Percentiles rank a stretch among this genome's conserved stretches.
phyloP scores from a whole-genome alignment of 1,140 invertebrate genomes.

The Drosophila ohnishii region DNA sequence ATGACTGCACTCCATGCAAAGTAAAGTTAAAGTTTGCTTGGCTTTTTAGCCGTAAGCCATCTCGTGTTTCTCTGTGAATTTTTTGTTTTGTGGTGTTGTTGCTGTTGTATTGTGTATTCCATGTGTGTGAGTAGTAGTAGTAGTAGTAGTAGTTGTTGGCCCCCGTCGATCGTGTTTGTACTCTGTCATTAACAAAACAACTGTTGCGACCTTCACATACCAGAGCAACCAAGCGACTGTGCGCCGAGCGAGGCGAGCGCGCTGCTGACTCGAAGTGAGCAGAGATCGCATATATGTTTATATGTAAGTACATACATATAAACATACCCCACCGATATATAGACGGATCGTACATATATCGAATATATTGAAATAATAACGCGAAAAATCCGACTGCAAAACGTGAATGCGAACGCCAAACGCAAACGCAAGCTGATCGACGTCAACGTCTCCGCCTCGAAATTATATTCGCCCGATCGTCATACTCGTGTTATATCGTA shows the following conservation, averaged over 20 bases:
- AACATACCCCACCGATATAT: constrained; percentile 5
- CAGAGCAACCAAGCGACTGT: constrained; percentile 78
- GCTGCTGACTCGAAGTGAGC: constrained; percentile 6
- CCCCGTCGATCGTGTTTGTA: constrained; percentile 56
- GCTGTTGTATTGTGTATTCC: neutral
- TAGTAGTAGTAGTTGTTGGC: constrained; percentile 39
- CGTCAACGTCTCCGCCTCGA: constrained; percentile 66
- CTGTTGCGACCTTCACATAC: constrained; percentile 83
- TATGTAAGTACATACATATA: constrained; percentile 3
- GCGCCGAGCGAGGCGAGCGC: constrained; percentile 47
- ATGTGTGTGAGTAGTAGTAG: constrained; percentile 38
- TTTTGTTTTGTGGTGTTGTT: constrained; percentile 10
- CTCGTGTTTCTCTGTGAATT: constrained; percentile 32
- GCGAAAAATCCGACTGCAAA: constrained; percentile 74
- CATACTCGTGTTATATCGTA: constrained; percentile 44
- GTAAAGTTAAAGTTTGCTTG: constrained; percentile 4
- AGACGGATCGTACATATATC: constrained; percentile 26
- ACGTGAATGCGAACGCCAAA: constrained; percentile 70
- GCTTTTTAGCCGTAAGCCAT: constrained; percentile 32
- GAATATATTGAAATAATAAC: constrained; percentile 78
- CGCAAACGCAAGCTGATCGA: constrained; percentile 49
- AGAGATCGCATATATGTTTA: constrained; percentile 22
- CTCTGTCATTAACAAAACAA: constrained; percentile 83
- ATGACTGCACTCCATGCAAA: constrained; percentile 15
- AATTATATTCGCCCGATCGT: constrained; percentile 36